These are phyloP conservation scores for Chaitophorus viminalis DNA, from an alignment of 2,888 invertebrate genomes.

Conservation along the genomic window DNA sequence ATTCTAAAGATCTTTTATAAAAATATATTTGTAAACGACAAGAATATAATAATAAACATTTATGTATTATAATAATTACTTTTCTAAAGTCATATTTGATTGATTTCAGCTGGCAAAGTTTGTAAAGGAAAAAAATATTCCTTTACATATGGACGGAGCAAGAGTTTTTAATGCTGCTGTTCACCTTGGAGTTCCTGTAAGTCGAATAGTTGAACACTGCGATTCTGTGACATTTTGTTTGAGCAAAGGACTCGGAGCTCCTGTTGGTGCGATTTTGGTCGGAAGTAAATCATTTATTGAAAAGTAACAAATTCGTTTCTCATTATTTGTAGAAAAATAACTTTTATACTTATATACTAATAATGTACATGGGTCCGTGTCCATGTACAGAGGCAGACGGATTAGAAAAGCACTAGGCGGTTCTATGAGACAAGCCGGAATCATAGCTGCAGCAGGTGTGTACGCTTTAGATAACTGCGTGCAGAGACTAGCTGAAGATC, in stretches of 20 bases:
- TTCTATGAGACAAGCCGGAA: slow-evolving; percentile 91
- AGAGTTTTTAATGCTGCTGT: slow-evolving; percentile 89
- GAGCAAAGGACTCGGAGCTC: slow-evolving; percentile 91
- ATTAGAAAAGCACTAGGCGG: slow-evolving; percentile 90
- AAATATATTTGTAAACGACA: too few relatives aligned
- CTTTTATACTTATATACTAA: too few relatives aligned
- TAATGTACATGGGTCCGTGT: neutral
- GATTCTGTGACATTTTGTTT: slow-evolving; percentile 89
- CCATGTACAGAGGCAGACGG: slow-evolving; percentile 76
- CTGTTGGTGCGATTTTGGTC: slow-evolving; percentile 85
- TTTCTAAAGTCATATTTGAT: neutral
- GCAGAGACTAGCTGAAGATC: slow-evolving; percentile 79
- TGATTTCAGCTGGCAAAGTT: neutral
- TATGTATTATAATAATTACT: too few relatives aligned
- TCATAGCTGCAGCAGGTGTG: slow-evolving; percentile 89
- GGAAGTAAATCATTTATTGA: slow-evolving; percentile 80
- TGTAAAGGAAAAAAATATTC: slow-evolving; percentile 68
- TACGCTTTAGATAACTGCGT: slow-evolving; percentile 83
- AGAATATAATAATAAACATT: too few relatives aligned
- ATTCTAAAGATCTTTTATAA: too few relatives aligned
- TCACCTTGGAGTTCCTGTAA: slow-evolving; percentile 73
- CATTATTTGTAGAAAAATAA: neutral
- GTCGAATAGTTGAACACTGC: slow-evolving; percentile 76
- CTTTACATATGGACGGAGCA: slow-evolving; percentile 94
- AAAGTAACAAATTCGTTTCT: slow-evolving; percentile 70